Base-by-base conservation (phyloP, 2,797 vertebrate species). In the Platalea minor region DNA sequence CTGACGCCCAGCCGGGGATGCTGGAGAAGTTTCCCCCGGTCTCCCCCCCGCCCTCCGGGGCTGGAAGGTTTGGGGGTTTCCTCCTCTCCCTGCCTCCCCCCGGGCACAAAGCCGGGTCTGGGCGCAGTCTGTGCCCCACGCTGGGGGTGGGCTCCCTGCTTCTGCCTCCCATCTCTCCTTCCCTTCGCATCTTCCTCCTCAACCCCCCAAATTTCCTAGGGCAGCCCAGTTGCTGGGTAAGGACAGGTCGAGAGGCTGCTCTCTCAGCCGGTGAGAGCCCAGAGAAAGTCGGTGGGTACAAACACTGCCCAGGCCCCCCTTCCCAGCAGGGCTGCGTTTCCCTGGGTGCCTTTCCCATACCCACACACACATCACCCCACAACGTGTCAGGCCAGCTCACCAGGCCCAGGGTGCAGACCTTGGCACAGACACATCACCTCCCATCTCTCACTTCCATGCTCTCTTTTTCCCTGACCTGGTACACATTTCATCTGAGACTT, bases 381-480 rank as follows among this genome's bases (percentile, higher is more conserved):
- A 1, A 2, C 0, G 5, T 1, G 2, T 1, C 16, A 0, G 65
- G 69, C 31, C 65, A 28, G 31, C 28, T 24, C 53, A 2, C 4
- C 8, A 1, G 25, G 46, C 46, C 5, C 0, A 0, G 1, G 45
- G 24, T 18, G 20, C 60, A 8, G 57, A 60, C 57, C n/a, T 26
- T 12, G 35, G 57, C n/a, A 26, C 57, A 17, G 50, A 9, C 20
- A 9, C 25, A 4, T n/a, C 53, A 0, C 26, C 46, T 60, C 77
- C 23, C 59, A 1, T 2, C 69, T 21, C 51, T 29, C 29, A 1
- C 37, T 54, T 43, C 11, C 7, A 16, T 23, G 16, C 17, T 24
- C 25, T 31, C 29, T 67, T 35, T 65, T 41, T 17, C 45, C 51
- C 31, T 23, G 78, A 74, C 78, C 88, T 3, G 24, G 20, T 70